Evolutionary conservation across 1,140 invertebrate genomes (phyloP).

Genomic region (Bombus confusus): DNA sequence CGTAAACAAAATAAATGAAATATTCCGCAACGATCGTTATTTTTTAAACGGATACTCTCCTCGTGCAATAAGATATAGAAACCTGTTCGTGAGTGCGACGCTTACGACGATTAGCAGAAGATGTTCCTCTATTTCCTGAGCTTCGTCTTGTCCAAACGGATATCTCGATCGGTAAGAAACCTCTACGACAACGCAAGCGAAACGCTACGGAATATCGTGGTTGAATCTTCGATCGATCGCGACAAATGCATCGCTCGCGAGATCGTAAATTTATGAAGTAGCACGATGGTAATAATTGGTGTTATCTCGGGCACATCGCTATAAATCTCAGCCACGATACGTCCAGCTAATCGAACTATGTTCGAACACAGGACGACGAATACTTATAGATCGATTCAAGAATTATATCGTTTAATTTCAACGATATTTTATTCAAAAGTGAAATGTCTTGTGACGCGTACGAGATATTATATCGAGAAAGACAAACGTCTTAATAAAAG

Average conservation of each 20-base stretch:
- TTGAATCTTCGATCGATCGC: constrained; percentile 15
- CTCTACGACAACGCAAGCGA: constrained; percentile 12
- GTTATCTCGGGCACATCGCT: constrained; percentile 2
- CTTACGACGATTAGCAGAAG: background rate
- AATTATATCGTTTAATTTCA: background rate
- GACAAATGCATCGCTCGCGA: constrained; percentile 2
- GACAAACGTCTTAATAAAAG: background rate
- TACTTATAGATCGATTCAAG: background rate
- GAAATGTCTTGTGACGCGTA: background rate
- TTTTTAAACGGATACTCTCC: background rate
- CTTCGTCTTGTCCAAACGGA: background rate
- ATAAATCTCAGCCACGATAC: constrained; percentile 22
- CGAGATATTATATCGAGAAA: background rate
- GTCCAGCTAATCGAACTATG: constrained; percentile 9
- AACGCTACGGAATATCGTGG: background rate
- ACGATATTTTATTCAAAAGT: background rate
- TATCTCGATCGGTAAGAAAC: constrained; percentile 24
- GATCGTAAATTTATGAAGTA: constrained; percentile 26
- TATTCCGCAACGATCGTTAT: background rate
- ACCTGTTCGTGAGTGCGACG: too few relatives aligned
- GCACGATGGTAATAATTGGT: constrained; percentile 38
- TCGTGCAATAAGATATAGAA: too few relatives aligned
- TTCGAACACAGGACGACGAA: background rate
- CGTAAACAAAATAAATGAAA: background rate
- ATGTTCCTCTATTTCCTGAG: background rate